Percentiles rank a stretch among this genome's conserved stretches.
These are phyloP conservation scores for Ptychodera flava DNA, from an alignment of 35 echinoderm and acorn worm species.

Conservation along the genomic window DNA sequence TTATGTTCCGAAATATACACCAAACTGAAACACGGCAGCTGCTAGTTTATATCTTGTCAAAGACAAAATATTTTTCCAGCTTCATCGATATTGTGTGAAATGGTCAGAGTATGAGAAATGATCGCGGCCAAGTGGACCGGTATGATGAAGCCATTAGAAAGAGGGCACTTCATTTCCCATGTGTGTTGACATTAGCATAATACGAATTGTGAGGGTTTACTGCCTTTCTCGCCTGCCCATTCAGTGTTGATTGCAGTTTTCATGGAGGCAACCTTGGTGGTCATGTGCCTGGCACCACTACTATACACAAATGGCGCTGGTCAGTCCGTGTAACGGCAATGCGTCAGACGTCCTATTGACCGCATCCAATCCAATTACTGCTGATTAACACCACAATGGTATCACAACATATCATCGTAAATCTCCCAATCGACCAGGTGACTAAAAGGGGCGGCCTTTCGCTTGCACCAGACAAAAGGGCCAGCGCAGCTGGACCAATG, in stretches of 20 bases:
- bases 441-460: neutral
- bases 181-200: neutral
- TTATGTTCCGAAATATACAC: no score
- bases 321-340: neutral
- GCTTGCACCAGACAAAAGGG: no score
- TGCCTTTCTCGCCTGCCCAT: neutral
- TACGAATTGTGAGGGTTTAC: neutral
- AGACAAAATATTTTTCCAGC: no score
- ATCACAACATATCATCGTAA: neutral
- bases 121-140: neutral
- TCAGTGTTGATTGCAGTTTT: neutral
- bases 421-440: neutral
- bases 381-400: neutral
- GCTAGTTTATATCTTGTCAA: no score
- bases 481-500: neutral
- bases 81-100: no score
- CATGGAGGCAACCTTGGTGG: neutral
- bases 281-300: neutral
- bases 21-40: no score
- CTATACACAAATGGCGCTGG: neutral
- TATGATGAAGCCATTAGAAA: neutral
- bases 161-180: neutral
- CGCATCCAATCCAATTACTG: neutral
- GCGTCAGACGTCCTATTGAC: neutral
- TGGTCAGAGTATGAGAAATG: no score